A percentile compares a stretch with the other conserved stretches of the same genome.
Evolutionary conservation across 2,888 invertebrate genomes (phyloP).

Genomic region (Ophion ellenae): DNA sequence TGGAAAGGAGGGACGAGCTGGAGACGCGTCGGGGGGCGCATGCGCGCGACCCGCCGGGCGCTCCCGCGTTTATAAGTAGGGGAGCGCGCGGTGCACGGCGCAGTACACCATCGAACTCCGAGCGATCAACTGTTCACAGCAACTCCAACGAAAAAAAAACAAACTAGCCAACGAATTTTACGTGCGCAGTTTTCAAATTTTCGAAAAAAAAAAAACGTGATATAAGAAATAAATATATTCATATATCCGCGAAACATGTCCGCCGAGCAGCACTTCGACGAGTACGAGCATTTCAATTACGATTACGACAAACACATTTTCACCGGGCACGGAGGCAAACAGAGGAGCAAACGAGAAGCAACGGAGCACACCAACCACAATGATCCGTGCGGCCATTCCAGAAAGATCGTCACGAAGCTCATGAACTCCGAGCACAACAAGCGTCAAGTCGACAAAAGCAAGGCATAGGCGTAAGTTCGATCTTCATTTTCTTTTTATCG

Average conservation of each 20-base stretch:
- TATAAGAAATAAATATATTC: background rate
- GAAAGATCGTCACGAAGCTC: constrained; percentile 94
- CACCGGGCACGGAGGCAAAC: constrained; percentile 95
- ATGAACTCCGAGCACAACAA: constrained; percentile 93
- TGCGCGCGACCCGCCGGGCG: constrained; percentile 63
- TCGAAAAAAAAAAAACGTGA: constrained; percentile 4
- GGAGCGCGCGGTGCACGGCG: constrained; percentile 41
- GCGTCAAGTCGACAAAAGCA: constrained; percentile 84
- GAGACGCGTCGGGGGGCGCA: constrained; percentile 60
- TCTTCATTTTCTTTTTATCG: background rate
- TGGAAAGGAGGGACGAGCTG: constrained; percentile 28
- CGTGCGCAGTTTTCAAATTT: background rate
- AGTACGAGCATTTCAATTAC: constrained; percentile 97
- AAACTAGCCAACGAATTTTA: constrained; percentile 17
- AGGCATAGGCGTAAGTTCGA: constrained; percentile 71
- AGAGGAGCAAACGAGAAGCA: constrained; percentile 95
- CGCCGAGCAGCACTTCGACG: constrained; percentile 91
- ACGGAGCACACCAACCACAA: constrained; percentile 95
- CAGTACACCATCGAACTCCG: constrained; percentile 59
- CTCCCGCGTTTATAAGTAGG: constrained; percentile 73
- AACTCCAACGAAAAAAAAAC: background rate
- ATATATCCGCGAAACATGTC: constrained; percentile 86
- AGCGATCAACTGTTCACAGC: background rate
- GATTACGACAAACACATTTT: constrained; percentile 96
- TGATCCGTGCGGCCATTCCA: constrained; percentile 96